Evolutionary conservation across 2,113 vertebrate species (phyloP).

Genomic region (Xenopus borealis): DNA sequence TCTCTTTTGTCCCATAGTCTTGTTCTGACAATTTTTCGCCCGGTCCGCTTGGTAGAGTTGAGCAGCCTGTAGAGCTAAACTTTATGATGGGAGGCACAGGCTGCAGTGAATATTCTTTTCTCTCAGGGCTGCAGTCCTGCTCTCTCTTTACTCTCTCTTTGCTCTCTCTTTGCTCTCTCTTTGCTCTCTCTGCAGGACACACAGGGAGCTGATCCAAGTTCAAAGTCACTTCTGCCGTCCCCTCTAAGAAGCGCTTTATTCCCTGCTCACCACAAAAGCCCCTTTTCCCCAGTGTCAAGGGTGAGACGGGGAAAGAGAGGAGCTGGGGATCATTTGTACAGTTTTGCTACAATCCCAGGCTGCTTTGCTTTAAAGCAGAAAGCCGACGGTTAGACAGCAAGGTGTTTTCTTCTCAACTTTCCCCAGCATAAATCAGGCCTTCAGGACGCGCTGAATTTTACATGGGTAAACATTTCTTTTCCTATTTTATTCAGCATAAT

Average conservation of each 20-base stretch:
- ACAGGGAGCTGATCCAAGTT: slow-evolving; percentile 93
- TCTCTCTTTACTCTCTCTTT: slow-evolving; percentile 78
- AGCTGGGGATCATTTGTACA: slow-evolving; percentile 56
- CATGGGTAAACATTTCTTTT: slow-evolving; percentile 1
- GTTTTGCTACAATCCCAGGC: slow-evolving; percentile 57
- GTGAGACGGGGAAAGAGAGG: slow-evolving; percentile 55
- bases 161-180: slow-evolving; percentile 63
- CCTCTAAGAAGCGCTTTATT: slow-evolving; percentile 83
- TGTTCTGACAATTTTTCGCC: too few species aligned
- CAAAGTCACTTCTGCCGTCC: slow-evolving; percentile 91
- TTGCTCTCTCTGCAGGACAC: slow-evolving; percentile 82
- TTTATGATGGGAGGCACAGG: slow-evolving; percentile 49
- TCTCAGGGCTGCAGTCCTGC: slow-evolving; percentile 75
- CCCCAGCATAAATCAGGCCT: slow-evolving; percentile 41
- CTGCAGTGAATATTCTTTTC: slow-evolving; percentile 69
- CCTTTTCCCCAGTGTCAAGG: slow-evolving; percentile 58
- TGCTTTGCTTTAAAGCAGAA: slow-evolving; percentile 43
- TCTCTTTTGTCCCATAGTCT: too few species aligned
- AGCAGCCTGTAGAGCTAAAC: slow-evolving; percentile 14
- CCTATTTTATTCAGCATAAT: slow-evolving; percentile 25
- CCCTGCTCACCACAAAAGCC: slow-evolving; percentile 69
- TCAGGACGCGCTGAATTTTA: slow-evolving; percentile 11
- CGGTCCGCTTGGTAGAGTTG: neutral
- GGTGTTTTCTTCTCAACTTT: slow-evolving; percentile 64
- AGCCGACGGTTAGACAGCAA: neutral